A percentile compares a stretch with the other conserved stretches of the same genome.
Evolutionary conservation across 2,113 vertebrate genomes (phyloP).

Genomic region (Petrocephalus microphthalmus): DNA sequence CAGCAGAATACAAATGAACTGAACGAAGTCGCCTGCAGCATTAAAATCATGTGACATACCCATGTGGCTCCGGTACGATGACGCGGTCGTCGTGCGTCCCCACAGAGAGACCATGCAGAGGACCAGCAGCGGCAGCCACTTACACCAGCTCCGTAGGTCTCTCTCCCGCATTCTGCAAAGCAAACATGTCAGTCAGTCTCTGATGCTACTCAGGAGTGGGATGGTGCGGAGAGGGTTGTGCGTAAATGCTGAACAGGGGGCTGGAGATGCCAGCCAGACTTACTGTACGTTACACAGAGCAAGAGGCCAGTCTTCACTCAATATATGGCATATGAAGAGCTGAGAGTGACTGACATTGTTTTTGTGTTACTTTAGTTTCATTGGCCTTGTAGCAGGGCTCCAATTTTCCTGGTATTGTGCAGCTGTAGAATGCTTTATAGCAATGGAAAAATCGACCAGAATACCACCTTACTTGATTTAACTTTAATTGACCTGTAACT

Average conservation of each 20-base stretch:
- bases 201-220: not conserved
- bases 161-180: slow-evolving; percentile 74
- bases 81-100: slow-evolving; percentile 74
- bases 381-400: not conserved
- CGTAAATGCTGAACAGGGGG: not conserved
- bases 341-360: not conserved
- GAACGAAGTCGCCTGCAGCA: not conserved
- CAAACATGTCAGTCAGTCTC: not conserved
- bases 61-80: slow-evolving; percentile 77
- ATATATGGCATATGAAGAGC: not conserved
- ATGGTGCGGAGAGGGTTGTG: not conserved
- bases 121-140: slow-evolving; percentile 72
- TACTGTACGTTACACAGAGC: not conserved
- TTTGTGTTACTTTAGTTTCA: not conserved
- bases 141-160: slow-evolving; percentile 72
- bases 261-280: not conserved
- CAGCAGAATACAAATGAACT: not conserved
- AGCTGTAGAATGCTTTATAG: not conserved
- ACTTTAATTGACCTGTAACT: not conserved
- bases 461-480: not conserved
- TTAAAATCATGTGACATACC: slow-evolving; percentile 54
- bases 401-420: not conserved
- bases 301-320: not conserved
- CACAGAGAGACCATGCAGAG: slow-evolving; percentile 77
- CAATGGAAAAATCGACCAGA: not conserved